Evolutionary conservation across 2,888 invertebrate genomes (phyloP), one percentile per base, ranked within the genome.

Genomic region (Tiphia femorata): DNA sequence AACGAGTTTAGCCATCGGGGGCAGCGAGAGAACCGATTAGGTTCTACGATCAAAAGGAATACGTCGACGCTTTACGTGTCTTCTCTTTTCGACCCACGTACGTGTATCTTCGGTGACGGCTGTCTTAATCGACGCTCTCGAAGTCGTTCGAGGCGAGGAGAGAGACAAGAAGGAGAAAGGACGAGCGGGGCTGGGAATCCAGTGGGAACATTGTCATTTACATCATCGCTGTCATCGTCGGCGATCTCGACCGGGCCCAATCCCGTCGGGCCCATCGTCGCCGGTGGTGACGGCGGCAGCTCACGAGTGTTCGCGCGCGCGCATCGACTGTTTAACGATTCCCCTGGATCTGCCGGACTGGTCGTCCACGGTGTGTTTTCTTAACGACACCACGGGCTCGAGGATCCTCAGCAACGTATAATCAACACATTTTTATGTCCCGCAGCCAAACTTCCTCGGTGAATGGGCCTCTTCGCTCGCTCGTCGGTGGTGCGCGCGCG

Each of bases 341-440:
- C 57, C 52, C n/a, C 61, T 58, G 62, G 62, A 60, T 58, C 51
- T 58, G n/a, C n/a, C n/a, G n/a, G 57, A 49, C 49, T 53, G 35
- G 27, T 52, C 64, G 58, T 50, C 41, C 62, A 55, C 59, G 59
- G 65, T 75, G 72, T 72, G 73, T 75, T 78, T 76, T 70, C 75
- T 76, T 79, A 80, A 80, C 79, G 80, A 80, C 80, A 80, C 76
- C 64, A 65, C 37, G 68, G 65, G 64, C 60, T 57, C 60, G 66
- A 70, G 70, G 68, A 64, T 64, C 64, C 46, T 47, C 70, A 60
- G 69, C 68, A 82, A 81, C 80, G 75, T 82, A 82, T 82, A 82
- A 82, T 82, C 82, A 82, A 82, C 82, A 80, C 81, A 82, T 82
- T 82, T 82, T 82, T 82, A 81, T 81, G 78, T 80, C 78, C 80